phyloP scores from a whole-genome alignment of 2,888 invertebrate genomes.

The Lamproptera curius region DNA sequence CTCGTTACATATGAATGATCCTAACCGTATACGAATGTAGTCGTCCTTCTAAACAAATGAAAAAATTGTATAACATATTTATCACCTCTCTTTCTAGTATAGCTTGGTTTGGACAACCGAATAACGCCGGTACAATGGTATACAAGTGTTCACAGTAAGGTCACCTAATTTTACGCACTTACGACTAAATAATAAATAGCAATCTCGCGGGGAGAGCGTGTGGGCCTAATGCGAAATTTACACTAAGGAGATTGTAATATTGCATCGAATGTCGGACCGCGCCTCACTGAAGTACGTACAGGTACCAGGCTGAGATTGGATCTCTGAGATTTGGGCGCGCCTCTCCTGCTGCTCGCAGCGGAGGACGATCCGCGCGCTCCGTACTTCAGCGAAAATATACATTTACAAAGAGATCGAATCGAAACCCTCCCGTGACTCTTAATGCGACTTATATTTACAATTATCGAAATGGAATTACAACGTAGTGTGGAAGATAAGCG shows the following conservation, averaged over 20 bases:
- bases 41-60: conserved; percentile 64
- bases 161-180: conserved; percentile 66
- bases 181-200: conserved; percentile 77
- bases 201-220: conserved; percentile 60
- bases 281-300: conserved; percentile 48
- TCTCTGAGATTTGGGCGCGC: conserved; percentile 69
- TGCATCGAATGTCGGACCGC: conserved; percentile 56
- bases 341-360: too few relatives aligned
- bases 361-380: conserved; percentile 37
- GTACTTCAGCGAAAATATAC: conserved; percentile 65
- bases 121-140: conserved; percentile 69
- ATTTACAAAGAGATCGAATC: conserved; percentile 77
- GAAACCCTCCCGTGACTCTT: conserved; percentile 68
- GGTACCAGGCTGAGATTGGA: conserved; percentile 64
- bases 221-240: conserved; percentile 64
- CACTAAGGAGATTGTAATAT: conserved; percentile 72
- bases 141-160: conserved; percentile 74
- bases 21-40: conserved; percentile 88
- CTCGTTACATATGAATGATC: conserved; percentile 55
- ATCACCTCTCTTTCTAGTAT: conserved; percentile 55
- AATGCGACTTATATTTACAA: conserved; percentile 75
- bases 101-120: conserved; percentile 57
- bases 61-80: conserved; percentile 66
- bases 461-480: conserved; percentile 76
- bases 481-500: conserved; percentile 71